phyloP scores from a whole-genome alignment of 1,140 invertebrate species.

The Acyrthosiphon pisum region DNA sequence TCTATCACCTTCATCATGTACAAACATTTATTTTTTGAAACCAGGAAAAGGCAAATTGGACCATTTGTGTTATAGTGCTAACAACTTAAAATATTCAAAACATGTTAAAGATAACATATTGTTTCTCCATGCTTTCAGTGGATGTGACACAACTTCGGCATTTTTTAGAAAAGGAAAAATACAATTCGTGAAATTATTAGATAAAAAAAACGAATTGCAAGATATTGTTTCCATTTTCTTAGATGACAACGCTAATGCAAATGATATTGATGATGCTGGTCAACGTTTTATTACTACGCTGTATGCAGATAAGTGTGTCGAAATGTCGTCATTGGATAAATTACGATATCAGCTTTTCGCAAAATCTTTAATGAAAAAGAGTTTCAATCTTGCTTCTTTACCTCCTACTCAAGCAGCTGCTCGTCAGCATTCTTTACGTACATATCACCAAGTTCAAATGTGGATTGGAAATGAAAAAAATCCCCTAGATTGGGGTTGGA shows the following conservation, averaged over 20 bases:
- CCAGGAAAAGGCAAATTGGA: constrained; percentile 34
- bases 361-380: constrained; percentile 39
- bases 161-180: constrained; percentile 23
- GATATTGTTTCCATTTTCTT: constrained; percentile 10
- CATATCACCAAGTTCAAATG: constrained; percentile 19
- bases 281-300: not conserved
- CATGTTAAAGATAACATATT: constrained; percentile 24
- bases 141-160: constrained; percentile 19
- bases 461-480: constrained; percentile 24
- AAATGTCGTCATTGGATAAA: not conserved
- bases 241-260: not conserved
- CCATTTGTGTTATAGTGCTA: not conserved
- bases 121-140: constrained; percentile 15
- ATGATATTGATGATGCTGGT: not conserved
- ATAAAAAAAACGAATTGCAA: not conserved
- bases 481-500: constrained; percentile 32
- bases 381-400: constrained; percentile 47
- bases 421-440: constrained; percentile 25
- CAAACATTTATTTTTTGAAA: constrained; percentile 29
- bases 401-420: constrained; percentile 37
- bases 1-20: not conserved
- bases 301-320: not conserved
- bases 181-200: not conserved
- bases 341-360: not conserved
- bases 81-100: constrained; percentile 3